Evolutionary conservation across 2,888 invertebrate genomes (phyloP), one percentile per base, ranked within the genome.

Genomic region (Aspidiotus destructor): DNA sequence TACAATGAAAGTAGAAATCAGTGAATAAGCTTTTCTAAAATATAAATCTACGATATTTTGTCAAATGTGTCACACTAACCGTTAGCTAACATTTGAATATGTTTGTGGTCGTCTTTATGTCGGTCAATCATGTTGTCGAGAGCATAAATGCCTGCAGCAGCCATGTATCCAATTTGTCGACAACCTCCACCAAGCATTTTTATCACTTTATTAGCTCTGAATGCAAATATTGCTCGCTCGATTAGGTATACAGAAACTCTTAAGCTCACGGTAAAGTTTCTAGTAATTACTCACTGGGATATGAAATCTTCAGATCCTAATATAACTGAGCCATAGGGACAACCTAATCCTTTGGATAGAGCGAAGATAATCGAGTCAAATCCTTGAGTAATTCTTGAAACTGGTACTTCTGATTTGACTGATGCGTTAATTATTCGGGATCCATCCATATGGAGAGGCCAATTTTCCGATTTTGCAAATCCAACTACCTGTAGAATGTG

Each of bases 141-240:
- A 0, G 92, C 89, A 41, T 90, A 86, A 6, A 92, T 74, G 0
- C 92, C 94, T 1, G 94, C 90, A 0, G 95, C 95, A 0, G 95
- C 96, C 63, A 98, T 75, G 60, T 95, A 81, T 8, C 98, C 97
- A 55, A 83, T 85, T 79, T 98, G 97, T 69, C 97, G 82, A 93
- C 94, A 91, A 1, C 89, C 95, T 44, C 97, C 97, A 40, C 98
- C 97, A 58, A 98, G 77, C 60, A 86, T 89, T 80, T 97, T 96
- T 68, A 95, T 83, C 53, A 85, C 74, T 67, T 92, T 84, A 10
- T 85, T 83, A 0, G 93, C 92, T 75, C 92, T 92, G 74, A 0
- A 74, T 74, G 71, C 67, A 28, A 28, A 28, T 28, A 28, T 28
- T 28, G 28, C 28, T 28, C 28, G 28, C 2, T 28, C 28, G 5